A percentile compares a stretch with the other conserved stretches of the same genome.
Conservation (phyloP, 2,113 vertebrate genomes). For the Neomonachus schauinslandi region DNA sequence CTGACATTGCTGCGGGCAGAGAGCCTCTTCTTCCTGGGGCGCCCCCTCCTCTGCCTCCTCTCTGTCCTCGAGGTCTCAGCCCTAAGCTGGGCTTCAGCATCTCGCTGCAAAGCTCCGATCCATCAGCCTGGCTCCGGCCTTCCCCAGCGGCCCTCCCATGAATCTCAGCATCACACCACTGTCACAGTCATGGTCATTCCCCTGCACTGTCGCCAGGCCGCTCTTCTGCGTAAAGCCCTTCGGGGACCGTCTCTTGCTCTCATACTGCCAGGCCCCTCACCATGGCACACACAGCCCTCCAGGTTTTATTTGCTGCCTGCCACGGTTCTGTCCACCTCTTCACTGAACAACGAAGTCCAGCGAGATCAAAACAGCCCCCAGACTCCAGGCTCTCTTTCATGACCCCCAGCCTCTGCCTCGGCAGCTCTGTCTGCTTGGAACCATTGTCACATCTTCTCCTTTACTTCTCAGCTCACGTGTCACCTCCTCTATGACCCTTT, state of each 20-base stretch:
- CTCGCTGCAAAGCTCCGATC: rapidly evolving
- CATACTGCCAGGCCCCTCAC: rapidly evolving
- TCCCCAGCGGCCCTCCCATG: rapidly evolving
- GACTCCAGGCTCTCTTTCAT: rapidly evolving
- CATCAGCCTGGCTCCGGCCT: neutral
- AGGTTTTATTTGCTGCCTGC: neutral
- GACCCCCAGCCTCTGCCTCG: neutral
- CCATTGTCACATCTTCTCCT: neutral
- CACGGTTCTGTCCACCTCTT: neutral
- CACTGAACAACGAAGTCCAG: neutral
- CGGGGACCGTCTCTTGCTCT: rapidly evolving
- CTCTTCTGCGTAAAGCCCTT: neutral
- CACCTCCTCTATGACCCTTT: neutral
- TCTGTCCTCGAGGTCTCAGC: neutral
- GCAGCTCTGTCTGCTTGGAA: neutral
- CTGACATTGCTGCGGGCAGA: neutral
- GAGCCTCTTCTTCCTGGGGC: neutral
- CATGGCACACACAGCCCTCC: rapidly evolving
- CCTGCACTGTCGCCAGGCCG: rapidly evolving
- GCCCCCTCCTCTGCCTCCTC: neutral
- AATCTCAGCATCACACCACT: rapidly evolving
- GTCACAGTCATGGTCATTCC: neutral
- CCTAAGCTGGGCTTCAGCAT: neutral
- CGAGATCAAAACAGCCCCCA: rapidly evolving
- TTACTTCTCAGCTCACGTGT: rapidly evolving